These are phyloP conservation scores for Cyanoderma ruficeps DNA, from an alignment of 2,113 vertebrate genomes.

Conservation along the genomic window DNA sequence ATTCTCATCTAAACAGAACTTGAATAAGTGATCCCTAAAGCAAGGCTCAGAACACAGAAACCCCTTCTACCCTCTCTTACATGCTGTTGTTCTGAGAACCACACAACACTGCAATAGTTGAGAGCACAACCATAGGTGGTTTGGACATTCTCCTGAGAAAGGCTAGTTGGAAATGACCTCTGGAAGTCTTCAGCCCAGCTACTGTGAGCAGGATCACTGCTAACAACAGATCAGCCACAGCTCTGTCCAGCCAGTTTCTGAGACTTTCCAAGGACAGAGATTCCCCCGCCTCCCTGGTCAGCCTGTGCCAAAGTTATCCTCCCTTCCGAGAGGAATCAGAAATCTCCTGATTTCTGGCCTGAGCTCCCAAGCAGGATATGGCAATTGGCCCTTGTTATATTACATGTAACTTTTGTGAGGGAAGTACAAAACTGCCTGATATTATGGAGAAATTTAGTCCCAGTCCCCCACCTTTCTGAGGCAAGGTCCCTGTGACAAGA, in stretches of 20 bases:
- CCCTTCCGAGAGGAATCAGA: neutral
- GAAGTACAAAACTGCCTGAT: neutral
- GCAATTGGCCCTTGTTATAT: neutral
- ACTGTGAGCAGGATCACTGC: neutral
- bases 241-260: neutral
- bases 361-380: neutral
- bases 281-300: neutral
- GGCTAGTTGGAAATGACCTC: neutral
- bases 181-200: neutral
- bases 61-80: neutral
- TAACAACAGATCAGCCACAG: neutral
- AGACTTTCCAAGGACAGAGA: neutral
- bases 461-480: neutral
- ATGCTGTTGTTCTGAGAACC: neutral
- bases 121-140: neutral
- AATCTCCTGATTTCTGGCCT: neutral
- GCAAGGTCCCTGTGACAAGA: neutral
- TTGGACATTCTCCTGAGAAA: neutral
- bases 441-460: neutral
- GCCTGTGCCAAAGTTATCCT: neutral
- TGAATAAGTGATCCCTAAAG: neutral
- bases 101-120: neutral
- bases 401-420: neutral
- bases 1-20: neutral
- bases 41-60: neutral